Evolutionary conservation across 2,797 vertebrate species (phyloP), one percentile per base, ranked within the genome.

Genomic region (Pachyuromys duprasi): DNA sequence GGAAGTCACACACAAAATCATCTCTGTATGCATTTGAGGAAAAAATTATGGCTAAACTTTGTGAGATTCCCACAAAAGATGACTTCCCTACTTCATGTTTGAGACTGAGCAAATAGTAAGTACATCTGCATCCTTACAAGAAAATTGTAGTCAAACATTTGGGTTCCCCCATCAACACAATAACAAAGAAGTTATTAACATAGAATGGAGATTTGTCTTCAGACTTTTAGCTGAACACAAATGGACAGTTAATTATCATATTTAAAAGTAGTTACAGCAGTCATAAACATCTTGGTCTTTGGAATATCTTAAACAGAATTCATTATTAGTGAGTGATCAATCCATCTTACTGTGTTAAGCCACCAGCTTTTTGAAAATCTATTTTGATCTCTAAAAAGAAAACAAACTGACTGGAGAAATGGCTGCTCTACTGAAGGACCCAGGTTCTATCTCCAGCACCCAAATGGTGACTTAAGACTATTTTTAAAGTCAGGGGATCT

Each of bases 1-100:
- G 17, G 33, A 90, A 94, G 90, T 53, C 53, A 82, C 91, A 80
- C 14, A 84, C 89, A 91, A 65, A 92, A 72, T 7, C 76, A 33
- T 92, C 42, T 79, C 67, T 83, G 57, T 94, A 88, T 82, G 86
- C 15, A 89, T 88, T 81, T 62, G 7, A 28, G 31, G 14, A 2
- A 9, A 45, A 69, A 82, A 74, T 36, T 82, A 22, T 79, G 49
- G 5, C 9, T 82, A 88, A 70, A 60, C n/a, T 11, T 94, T 78
- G 82, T 75, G 36, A 89, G 69, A 69, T 93, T 89, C 95, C 36
- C 45, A 13, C 3, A 36, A 86, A 88, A 4, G 28, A 63, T 75
- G 33, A 57, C 20, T 86, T 69, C 20, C 22, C 20, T 39, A 20
- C 33, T 60, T 12, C 1, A 22, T 86, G n/a, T 74, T 78, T 49